Base-by-base conservation (phyloP, 2,113 vertebrate species). In the Manacus vitellinus region DNA sequence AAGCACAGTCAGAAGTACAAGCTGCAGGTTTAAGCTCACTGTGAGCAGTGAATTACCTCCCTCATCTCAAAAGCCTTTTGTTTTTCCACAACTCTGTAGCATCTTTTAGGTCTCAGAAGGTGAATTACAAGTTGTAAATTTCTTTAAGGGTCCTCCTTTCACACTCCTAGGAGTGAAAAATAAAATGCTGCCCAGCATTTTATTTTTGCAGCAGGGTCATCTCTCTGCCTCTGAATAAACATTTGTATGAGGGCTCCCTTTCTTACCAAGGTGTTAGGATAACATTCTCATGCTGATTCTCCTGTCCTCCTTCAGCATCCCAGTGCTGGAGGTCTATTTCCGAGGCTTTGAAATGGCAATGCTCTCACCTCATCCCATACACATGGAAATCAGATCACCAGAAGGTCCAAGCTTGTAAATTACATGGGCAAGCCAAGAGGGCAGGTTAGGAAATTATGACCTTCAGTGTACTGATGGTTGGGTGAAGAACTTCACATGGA, bases 251-350 rank as follows among this genome's bases (percentile, higher is more conserved):
- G 61, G 79, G 85, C 54, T 90, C 56, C 67, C 76, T 85, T 95
- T 95, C 95, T 91, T 88, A 94, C 92, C 92, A 94, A 98, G 95
- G 96, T 97, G 97, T 97, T 87, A 97, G 93, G 95, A 95, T 96
- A 97, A 96, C 94, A 97, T 97, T 97, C 94, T 96, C 94, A 97
- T 97, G 97, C 94, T 95, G 95, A 97, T 97, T 94, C 80, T 74
- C 54, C n/a, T 70, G 91, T 54, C 51, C 51, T 95, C 85, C 88
- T 85, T 94, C 89, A 85, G 84, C 92, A 89, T 79, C 85, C 85
- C 56, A 9, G 85, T 63, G 94, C 67, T 95, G 86, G 94, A 93
- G 85, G 30, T 95, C 54, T 65, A 84, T 92, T 96, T 97, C 92
- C 91, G 87, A 95, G 89, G 82, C 97, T 97, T 98, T 97, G 96